Conservation (phyloP, 2,888 invertebrate genomes). For the Cheilosia variabilis region DNA sequence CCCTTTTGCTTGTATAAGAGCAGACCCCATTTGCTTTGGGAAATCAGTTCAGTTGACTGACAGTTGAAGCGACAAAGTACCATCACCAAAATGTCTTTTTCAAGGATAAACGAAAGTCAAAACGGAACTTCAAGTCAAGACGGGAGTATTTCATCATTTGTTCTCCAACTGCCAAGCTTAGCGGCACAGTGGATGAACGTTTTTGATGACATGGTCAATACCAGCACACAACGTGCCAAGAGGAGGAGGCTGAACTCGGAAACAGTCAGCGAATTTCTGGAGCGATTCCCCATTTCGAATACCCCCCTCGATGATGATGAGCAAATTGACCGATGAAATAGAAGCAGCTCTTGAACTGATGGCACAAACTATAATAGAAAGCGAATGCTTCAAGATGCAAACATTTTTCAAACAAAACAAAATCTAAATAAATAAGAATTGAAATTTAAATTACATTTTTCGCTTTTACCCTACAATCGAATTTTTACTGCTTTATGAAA, state of each 20-base stretch:
- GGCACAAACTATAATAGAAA: too few relatives aligned
- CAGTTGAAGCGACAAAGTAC: background rate
- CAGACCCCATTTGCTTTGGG: background rate
- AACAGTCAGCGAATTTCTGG: slow-evolving; percentile 5
- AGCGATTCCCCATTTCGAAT: slow-evolving; percentile 8
- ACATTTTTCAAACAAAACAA: too few relatives aligned
- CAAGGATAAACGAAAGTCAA: slow-evolving; percentile 21
- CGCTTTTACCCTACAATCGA: too few relatives aligned
- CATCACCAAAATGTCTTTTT: background rate
- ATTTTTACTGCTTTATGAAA: too few relatives aligned
- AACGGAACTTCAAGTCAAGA: background rate
- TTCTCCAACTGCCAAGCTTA: slow-evolving; percentile 6
- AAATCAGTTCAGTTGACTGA: background rate
- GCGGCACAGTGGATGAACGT: background rate
- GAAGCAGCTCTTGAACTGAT: background rate
- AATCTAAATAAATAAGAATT: too few relatives aligned
- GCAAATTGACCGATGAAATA: background rate
- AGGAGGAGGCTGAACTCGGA: background rate
- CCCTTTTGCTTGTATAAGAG: background rate
- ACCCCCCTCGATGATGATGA: background rate
- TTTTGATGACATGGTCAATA: background rate
- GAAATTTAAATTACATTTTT: too few relatives aligned
- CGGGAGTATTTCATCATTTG: background rate
- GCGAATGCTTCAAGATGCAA: too few relatives aligned
- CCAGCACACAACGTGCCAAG: background rate